Evolutionary conservation across 2,113 vertebrate genomes (phyloP), one percentile per base, ranked within the genome.

Genomic region (Takifugu flavidus): DNA sequence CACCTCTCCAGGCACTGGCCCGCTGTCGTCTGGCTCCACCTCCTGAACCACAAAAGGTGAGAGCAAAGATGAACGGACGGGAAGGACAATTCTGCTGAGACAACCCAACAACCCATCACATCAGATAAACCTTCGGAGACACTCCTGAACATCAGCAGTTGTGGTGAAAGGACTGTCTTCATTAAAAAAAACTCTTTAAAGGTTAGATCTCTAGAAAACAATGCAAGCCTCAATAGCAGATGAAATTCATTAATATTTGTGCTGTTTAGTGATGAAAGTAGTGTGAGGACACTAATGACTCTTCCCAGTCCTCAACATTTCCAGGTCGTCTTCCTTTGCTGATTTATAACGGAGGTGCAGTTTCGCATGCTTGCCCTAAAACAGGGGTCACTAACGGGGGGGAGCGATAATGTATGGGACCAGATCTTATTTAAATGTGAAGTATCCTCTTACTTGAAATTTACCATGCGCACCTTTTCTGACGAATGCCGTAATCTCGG

Each of bases 1-100:
- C 47, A 80, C 82, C 52, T 89, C 91, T 39, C 70, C 85, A 3
- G 64, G 59, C 12, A 67, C 74, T 1, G 76, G 61, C 25, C 72
- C 77, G 3, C 69, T 75, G 65, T 90, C 84, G 1, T 91, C 87
- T 13, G 56, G 59, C 46, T 91, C 86, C 25, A 72, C 69, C 67
- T 90, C 90, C 89, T 91, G 72, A 34, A 65, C 25, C 62, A 47
- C 54, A 65, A 49, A 34, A 47, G 6, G 4, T 42, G 42, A 46
- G 44, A 14, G 46, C 15, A 67, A 49, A 63, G 26, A 52, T 61
- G 31, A 85, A 47, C 43, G 42, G 44, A 54, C 13, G 2, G 31
- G 31, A 52, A 56, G 55, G 51, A 69, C 66, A 62, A 15, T 15
- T 7, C 14, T 39, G 25, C 66, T 70, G 39, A 71, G 75, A 39